Conservation (phyloP, 2,113 vertebrate genomes). For the Triplophysa siluroides region DNA sequence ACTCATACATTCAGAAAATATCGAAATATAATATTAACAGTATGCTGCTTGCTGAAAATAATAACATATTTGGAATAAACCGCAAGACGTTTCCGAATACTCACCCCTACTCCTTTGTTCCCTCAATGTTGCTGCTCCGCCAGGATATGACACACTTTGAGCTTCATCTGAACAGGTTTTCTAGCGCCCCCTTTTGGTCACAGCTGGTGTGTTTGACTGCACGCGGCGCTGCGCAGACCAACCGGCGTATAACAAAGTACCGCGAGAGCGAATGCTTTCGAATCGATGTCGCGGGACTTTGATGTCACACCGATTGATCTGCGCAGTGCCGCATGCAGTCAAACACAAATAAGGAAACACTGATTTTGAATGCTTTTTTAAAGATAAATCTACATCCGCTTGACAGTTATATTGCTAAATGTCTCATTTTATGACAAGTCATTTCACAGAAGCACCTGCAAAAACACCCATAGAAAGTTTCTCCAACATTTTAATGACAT, state of each 20-base stretch:
- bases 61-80: background rate
- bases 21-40: background rate
- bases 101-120: conserved; percentile 42
- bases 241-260: no score
- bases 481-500: background rate
- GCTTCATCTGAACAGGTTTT: background rate
- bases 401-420: no score
- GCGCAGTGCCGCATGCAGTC: no score
- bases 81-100: background rate
- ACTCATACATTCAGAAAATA: background rate
- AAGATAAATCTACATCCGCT: no score
- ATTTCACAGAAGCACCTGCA: no score
- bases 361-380: no score
- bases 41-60: background rate
- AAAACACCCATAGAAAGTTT: no score
- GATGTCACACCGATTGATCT: no score
- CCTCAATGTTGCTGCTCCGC: conserved; percentile 25
- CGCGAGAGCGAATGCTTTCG: no score
- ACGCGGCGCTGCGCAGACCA: background rate
- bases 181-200: background rate
- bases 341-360: no score
- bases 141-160: conserved; percentile 32
- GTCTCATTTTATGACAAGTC: no score
- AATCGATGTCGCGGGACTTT: no score
- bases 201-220: background rate